These are phyloP conservation scores for Drosophila melanosoma DNA, from an alignment of 2,888 invertebrate genomes.

Conservation along the genomic window DNA sequence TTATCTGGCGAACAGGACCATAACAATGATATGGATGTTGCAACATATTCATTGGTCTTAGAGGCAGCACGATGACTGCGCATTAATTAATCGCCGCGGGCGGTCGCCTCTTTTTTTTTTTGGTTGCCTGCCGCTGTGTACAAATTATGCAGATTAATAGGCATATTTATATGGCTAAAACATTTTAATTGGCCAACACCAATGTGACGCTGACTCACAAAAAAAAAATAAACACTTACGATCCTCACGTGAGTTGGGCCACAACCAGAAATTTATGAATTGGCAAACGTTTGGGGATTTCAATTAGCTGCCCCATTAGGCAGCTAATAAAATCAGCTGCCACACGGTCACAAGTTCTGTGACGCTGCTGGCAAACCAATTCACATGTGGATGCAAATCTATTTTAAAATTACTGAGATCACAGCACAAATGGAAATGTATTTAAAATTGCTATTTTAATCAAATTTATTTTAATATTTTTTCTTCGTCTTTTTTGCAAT, in stretches of 20 bases:
- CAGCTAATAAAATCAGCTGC: constrained; percentile 64
- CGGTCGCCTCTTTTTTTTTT: constrained; percentile 45
- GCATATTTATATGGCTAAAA: constrained; percentile 47
- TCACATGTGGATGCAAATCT: constrained; percentile 32
- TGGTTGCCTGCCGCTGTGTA: constrained; percentile 9
- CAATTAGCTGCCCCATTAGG: constrained; percentile 62
- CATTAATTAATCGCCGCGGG: constrained; percentile 70
- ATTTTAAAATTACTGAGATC: constrained; percentile 27
- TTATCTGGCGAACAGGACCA: constrained; percentile 72
- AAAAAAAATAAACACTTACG: neutral
- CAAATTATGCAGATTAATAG: constrained; percentile 75
- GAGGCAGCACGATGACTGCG: constrained; percentile 27
- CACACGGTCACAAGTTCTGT: constrained; percentile 62
- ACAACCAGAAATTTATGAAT: constrained; percentile 60
- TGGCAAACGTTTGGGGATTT: constrained; percentile 60
- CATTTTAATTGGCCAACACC: constrained; percentile 59
- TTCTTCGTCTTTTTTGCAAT: neutral
- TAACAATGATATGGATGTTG: constrained; percentile 71
- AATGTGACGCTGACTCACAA: constrained; percentile 42
- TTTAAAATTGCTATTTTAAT: constrained; percentile 12
- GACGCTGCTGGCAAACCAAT: constrained; percentile 22
- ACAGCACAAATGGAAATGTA: constrained; percentile 21
- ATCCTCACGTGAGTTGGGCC: neutral
- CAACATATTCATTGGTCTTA: constrained; percentile 66
- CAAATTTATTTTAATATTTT: neutral